phyloP scores from a whole-genome alignment of 2,888 invertebrate species.

The Dryomyza anilis region DNA sequence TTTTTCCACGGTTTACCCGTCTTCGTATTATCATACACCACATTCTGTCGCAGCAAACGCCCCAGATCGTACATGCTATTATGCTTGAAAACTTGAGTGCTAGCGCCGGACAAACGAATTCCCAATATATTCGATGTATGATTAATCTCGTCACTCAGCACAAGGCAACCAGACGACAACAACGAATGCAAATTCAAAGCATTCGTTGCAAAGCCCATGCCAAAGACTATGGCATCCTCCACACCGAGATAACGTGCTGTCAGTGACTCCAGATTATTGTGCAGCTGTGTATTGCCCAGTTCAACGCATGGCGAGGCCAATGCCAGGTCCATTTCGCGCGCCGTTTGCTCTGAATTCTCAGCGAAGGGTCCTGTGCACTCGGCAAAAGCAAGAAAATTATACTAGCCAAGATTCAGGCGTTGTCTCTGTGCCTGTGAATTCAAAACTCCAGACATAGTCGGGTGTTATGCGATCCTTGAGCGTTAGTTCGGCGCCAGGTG shows the following conservation, averaged over 20 bases:
- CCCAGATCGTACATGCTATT: conserved; percentile 83
- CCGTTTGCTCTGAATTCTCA: conserved; percentile 71
- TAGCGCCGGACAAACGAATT: conserved; percentile 82
- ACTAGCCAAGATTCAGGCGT: conserved; percentile 90
- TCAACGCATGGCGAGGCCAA: conserved; percentile 79
- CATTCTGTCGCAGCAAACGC: too few species aligned
- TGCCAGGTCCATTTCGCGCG: conserved; percentile 76
- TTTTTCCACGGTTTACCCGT: conserved; percentile 84
- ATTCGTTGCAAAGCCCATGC: too few species aligned
- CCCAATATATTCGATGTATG: conserved; percentile 97
- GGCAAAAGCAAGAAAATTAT: too few species aligned
- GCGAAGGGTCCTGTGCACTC: conserved; percentile 78
- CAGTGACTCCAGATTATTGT: conserved; percentile 78
- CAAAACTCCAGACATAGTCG: conserved; percentile 96
- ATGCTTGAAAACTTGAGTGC: conserved; percentile 85
- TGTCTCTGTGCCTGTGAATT: conserved; percentile 80
- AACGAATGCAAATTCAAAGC: too few species aligned
- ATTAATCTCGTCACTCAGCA: conserved; percentile 95
- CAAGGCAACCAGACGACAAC: too few species aligned
- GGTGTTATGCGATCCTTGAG: too few species aligned
- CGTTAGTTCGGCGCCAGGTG: too few species aligned
- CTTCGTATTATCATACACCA: too few species aligned
- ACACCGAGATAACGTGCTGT: conserved; percentile 89
- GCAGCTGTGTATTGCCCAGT: conserved; percentile 75
- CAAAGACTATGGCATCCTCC: conserved; percentile 92